Percentiles rank a stretch among this genome's conserved stretches.
Evolutionary conservation across 2,113 vertebrate species (phyloP).

Genomic region (Chiloscyllium plagiosum): DNA sequence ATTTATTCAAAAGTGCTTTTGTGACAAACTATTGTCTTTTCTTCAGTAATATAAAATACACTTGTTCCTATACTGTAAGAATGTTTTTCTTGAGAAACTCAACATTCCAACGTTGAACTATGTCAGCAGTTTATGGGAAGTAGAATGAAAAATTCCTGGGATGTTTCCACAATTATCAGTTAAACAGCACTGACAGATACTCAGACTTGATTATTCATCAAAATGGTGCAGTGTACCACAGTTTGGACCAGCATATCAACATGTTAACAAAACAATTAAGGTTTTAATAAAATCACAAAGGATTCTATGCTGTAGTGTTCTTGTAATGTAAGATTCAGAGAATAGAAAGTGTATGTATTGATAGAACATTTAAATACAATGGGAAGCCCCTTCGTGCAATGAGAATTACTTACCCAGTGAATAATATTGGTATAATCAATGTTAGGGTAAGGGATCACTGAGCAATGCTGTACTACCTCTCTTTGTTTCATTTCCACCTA

Average conservation of each 20-base stretch:
- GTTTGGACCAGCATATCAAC: background rate
- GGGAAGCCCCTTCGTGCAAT: background rate
- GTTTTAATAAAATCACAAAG: background rate
- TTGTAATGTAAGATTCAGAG: background rate
- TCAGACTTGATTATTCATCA: background rate
- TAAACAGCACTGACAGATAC: background rate
- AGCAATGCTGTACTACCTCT: background rate
- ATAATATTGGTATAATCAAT: background rate
- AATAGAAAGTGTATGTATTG: background rate
- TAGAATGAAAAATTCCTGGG: constrained; percentile 1
- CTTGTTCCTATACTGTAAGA: background rate
- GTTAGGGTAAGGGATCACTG: background rate
- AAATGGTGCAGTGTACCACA: background rate
- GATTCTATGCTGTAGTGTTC: background rate
- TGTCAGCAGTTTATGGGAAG: background rate
- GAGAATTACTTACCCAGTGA: background rate
- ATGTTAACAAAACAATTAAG: background rate
- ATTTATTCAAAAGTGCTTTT: background rate
- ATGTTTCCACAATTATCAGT: background rate
- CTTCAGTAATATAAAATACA: background rate
- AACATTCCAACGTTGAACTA: background rate
- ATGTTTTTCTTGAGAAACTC: background rate
- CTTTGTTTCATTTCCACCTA: background rate
- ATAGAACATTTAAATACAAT: background rate
- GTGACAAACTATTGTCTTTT: background rate